Percentiles rank a stretch among this genome's conserved stretches.
These are phyloP conservation scores for Ctenochaetus hawaiiensis DNA, from an alignment of 2,797 vertebrate genomes.

Conservation along the genomic window DNA sequence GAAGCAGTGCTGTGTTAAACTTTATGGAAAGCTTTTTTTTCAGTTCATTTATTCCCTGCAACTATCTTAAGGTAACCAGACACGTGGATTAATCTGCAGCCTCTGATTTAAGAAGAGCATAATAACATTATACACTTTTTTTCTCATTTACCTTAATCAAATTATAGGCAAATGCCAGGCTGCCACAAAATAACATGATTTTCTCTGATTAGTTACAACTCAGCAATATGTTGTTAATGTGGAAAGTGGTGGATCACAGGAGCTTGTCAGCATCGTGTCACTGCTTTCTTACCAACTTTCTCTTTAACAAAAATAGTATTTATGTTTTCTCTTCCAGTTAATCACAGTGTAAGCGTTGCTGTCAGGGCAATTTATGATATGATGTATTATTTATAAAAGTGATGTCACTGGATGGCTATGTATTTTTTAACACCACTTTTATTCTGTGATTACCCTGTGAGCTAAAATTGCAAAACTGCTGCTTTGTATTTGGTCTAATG, in stretches of 20 bases:
- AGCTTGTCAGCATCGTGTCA: neutral
- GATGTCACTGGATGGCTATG: neutral
- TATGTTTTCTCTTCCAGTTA: neutral
- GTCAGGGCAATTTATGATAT: neutral
- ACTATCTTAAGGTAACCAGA: neutral
- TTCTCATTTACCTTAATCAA: constrained; percentile 1
- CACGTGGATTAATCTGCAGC: neutral
- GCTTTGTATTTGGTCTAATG: no score
- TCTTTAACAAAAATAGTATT: neutral
- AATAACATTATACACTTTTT: neutral
- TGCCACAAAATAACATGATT: constrained; percentile 1
- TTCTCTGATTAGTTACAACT: neutral
- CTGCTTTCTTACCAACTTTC: neutral
- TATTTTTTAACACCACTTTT: neutral
- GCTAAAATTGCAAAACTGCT: no score
- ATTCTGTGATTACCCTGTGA: no score
- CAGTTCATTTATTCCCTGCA: neutral
- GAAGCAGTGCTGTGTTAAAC: neutral
- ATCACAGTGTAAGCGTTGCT: neutral
- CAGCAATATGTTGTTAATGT: neutral
- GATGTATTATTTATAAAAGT: neutral
- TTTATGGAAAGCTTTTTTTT: neutral
- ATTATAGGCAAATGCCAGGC: constrained; percentile 4
- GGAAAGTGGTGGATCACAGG: neutral
- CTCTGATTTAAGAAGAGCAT: constrained; percentile 4